Conservation (phyloP, 2,797 vertebrate species). For the Sebastes matsubarae region DNA sequence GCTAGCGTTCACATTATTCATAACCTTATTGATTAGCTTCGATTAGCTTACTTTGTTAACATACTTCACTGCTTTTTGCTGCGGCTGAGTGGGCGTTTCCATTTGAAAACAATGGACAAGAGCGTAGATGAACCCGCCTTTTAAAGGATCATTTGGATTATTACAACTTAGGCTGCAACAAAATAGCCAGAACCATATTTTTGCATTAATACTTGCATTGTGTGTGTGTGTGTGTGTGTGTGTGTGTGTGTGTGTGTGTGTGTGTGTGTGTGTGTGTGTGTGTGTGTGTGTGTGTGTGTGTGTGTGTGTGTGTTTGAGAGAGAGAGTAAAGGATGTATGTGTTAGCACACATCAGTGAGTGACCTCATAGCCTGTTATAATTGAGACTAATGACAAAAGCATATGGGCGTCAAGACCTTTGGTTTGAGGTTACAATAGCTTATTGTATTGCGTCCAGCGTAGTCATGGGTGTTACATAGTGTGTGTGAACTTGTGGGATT, state of each 20-base stretch:
- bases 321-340: constrained; percentile 31
- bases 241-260: neutral
- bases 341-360: constrained; percentile 38
- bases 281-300: too few relatives aligned
- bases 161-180: neutral
- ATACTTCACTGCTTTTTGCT: neutral
- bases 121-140: neutral
- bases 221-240: neutral
- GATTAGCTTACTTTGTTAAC: too few relatives aligned
- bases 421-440: constrained; percentile 80
- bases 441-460: constrained; percentile 77
- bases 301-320: neutral
- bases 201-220: neutral
- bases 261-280: neutral
- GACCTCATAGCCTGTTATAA: constrained; percentile 73
- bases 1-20: neutral
- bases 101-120: neutral
- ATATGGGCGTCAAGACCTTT: constrained; percentile 72
- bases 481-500: constrained; percentile 40
- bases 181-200: neutral
- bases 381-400: constrained; percentile 79
- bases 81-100: too few relatives aligned
- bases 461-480: constrained; percentile 58
- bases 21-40: neutral
- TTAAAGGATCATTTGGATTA: neutral